phyloP scores from a whole-genome alignment of 2,888 invertebrate genomes.

The Caenorhabditis wallacei region DNA sequence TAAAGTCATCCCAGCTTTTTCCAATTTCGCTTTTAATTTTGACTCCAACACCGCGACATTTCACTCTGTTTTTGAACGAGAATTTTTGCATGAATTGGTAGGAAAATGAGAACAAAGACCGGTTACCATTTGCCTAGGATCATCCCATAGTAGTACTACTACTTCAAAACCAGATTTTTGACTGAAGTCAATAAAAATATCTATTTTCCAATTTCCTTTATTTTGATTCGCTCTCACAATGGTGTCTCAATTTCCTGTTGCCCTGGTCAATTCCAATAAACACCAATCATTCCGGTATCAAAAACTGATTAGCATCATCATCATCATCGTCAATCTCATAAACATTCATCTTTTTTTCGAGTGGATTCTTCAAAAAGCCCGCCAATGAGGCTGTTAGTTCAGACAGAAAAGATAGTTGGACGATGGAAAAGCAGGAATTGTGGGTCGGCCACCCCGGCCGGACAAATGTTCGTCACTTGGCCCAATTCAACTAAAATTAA shows the following conservation, averaged over 20 bases:
- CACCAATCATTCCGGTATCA: constrained; percentile 45
- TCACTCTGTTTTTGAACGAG: constrained; percentile 4
- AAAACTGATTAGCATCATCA: constrained; percentile 56
- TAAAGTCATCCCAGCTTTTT: constrained; percentile 3
- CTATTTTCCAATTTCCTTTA: neutral
- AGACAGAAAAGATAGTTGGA: constrained; percentile 26
- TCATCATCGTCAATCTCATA: constrained; percentile 35
- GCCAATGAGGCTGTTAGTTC: constrained; percentile 50
- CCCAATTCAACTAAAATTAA: constrained; percentile 7
- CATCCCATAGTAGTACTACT: constrained; percentile 7
- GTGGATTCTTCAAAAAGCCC: constrained; percentile 48
- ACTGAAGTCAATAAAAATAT: constrained; percentile 25
- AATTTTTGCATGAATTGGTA: constrained; percentile 1
- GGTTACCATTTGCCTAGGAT: constrained; percentile 26
- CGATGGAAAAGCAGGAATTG: constrained; percentile 27
- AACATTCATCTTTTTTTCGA: constrained; percentile 9
- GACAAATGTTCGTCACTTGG: constrained; percentile 7
- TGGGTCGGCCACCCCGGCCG: constrained; percentile 2
- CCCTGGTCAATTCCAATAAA: neutral
- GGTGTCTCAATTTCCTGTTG: neutral
- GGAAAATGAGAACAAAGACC: constrained; percentile 7
- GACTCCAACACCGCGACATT: constrained; percentile 7
- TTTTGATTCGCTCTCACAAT: constrained; percentile 1
- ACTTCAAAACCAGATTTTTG: constrained; percentile 27
- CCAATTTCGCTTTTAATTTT: constrained; percentile 14